These are phyloP conservation scores for Dasyprocta punctata DNA, from an alignment of 2,113 vertebrate species.

Conservation along the genomic window DNA sequence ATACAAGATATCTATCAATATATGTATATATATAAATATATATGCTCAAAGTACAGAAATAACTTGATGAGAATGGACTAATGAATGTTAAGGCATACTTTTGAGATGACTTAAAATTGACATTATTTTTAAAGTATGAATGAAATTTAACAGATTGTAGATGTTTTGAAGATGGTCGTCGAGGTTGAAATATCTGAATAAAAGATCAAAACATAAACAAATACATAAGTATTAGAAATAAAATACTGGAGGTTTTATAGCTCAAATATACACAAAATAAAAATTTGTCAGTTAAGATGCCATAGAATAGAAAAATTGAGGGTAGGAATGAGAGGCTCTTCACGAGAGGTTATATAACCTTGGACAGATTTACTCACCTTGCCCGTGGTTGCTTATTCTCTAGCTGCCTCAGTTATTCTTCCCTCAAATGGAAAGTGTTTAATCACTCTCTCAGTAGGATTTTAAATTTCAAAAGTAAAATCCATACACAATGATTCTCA, in stretches of 20 bases:
- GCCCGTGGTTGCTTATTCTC: neutral
- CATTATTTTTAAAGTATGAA: neutral
- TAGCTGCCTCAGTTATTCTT: neutral
- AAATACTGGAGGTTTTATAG: neutral
- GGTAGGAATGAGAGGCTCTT: neutral
- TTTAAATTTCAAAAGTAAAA: neutral
- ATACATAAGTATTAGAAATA: neutral
- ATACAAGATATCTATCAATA: neutral
- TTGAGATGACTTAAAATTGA: neutral
- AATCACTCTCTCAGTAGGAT: neutral
- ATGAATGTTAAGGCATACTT: neutral
- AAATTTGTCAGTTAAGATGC: neutral
- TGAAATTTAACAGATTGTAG: neutral
- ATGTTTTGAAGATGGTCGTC: neutral
- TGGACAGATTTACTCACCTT: neutral
- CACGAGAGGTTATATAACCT: neutral
- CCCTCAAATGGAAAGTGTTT: neutral
- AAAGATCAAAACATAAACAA: neutral
- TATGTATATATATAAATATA: neutral
- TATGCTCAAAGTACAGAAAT: neutral
- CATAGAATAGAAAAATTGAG: neutral
- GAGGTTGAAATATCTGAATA: neutral
- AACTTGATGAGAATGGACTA: neutral
- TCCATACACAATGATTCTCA: neutral
- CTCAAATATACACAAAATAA: neutral